Evolutionary conservation across 53 echinoderm and acorn worm genomes (phyloP).

Genomic region (Paracentrotus lividus): DNA sequence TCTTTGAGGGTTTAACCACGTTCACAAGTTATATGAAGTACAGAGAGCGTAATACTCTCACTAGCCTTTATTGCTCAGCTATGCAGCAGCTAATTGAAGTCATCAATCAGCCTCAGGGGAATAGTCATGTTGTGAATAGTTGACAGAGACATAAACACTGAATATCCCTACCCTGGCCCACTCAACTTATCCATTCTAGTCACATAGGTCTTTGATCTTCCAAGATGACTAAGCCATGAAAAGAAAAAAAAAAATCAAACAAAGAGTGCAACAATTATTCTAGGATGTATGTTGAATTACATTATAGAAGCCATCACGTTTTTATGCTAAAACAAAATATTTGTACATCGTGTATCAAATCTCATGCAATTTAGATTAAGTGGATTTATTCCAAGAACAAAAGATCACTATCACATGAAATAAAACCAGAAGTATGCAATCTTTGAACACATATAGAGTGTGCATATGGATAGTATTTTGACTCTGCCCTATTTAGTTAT

Average conservation of each 20-base stretch:
- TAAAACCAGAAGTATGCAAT: no score
- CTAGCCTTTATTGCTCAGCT: neutral
- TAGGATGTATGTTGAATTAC: neutral
- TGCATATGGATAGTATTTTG: no score
- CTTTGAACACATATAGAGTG: no score
- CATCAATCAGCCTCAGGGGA: conserved; percentile 63
- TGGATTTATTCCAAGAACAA: neutral
- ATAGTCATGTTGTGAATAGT: conserved; percentile 41
- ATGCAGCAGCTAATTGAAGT: conserved; percentile 61
- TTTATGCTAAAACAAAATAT: conserved; percentile 5
- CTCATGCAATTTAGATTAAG: neutral
- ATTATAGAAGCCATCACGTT: neutral
- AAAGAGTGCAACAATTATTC: conserved; percentile 42
- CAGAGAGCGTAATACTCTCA: neutral
- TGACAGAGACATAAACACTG: conserved; percentile 68
- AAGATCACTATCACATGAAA: neutral
- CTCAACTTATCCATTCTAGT: conserved; percentile 41
- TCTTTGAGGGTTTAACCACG: neutral
- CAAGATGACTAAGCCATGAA: conserved; percentile 1
- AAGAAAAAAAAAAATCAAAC: no score
- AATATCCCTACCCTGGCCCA: conserved; percentile 45
- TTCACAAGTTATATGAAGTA: no score
- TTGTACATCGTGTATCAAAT: neutral
- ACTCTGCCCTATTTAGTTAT: no score
- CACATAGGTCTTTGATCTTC: conserved; percentile 28